phyloP scores from a whole-genome alignment of 1,140 invertebrate genomes.

The Samia ricini region DNA sequence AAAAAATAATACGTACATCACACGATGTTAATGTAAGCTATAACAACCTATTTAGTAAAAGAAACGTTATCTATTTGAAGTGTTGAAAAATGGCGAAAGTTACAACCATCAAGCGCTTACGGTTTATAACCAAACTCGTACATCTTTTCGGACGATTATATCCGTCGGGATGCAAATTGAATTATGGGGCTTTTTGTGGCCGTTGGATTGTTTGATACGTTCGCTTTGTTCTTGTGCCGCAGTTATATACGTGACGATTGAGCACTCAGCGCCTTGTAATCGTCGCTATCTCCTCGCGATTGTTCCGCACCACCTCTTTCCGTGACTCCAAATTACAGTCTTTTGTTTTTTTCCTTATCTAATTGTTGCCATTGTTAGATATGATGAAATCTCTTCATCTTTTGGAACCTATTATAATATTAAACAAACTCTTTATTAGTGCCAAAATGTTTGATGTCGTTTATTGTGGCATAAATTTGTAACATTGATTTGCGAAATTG shows the following conservation, averaged over 20 bases:
- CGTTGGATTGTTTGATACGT: slow-evolving; percentile 63
- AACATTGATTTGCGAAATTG: too few relatives aligned
- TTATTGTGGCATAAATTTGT: not conserved
- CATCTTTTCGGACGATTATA: slow-evolving; percentile 51
- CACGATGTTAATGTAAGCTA: too few relatives aligned
- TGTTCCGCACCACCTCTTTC: slow-evolving; percentile 51
- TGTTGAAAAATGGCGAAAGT: slow-evolving; percentile 73
- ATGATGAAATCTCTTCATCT: slow-evolving; percentile 10
- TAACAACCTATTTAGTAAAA: slow-evolving; percentile 13
- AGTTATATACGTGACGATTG: slow-evolving; percentile 70
- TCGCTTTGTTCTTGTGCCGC: slow-evolving; percentile 69
- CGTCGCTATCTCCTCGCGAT: slow-evolving; percentile 51
- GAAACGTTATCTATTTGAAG: slow-evolving; percentile 48
- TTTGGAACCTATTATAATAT: not conserved
- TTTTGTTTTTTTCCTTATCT: slow-evolving; percentile 66
- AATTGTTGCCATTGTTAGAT: slow-evolving; percentile 68
- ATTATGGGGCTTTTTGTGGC: slow-evolving; percentile 73
- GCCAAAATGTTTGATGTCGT: not conserved
- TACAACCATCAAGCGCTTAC: slow-evolving; percentile 57
- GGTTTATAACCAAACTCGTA: slow-evolving; percentile 45
- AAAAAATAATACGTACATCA: too few relatives aligned
- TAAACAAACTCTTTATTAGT: not conserved
- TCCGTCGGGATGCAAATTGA: slow-evolving; percentile 73
- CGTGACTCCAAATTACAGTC: slow-evolving; percentile 65
- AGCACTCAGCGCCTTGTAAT: slow-evolving; percentile 64